Percentiles rank a stretch among this genome's conserved stretches.
Evolutionary conservation across 2,797 vertebrate genomes (phyloP).

Genomic region (Numenius phaeopus): DNA sequence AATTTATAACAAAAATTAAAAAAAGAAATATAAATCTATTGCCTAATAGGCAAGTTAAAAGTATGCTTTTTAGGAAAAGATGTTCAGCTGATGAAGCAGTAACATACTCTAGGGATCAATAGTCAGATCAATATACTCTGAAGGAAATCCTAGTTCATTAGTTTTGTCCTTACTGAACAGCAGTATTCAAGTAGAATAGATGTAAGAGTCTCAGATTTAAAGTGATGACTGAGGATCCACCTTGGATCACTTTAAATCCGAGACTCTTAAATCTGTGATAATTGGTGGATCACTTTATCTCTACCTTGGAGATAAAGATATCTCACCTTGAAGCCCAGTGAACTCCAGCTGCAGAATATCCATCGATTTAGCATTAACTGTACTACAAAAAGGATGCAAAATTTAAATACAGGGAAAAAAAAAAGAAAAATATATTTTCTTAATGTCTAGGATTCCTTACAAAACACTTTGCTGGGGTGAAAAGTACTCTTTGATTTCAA

Average conservation of each 20-base stretch:
- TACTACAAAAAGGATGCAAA: not conserved
- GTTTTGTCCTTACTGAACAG: not conserved
- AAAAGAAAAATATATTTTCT: not conserved
- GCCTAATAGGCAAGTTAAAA: not conserved
- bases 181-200: not conserved
- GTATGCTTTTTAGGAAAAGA: not conserved
- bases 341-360: not conserved
- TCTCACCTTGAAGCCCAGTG: not conserved
- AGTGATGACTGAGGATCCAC: not conserved
- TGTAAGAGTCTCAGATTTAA: not conserved
- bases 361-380: not conserved
- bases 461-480: not conserved
- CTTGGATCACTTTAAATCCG: not conserved
- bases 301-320: constrained; percentile 33
- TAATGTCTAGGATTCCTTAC: not conserved
- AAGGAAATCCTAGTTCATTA: not conserved
- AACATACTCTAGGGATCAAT: not conserved
- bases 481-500: not conserved
- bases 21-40: not conserved
- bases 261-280: constrained; percentile 29
- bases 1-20: not conserved
- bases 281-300: constrained; percentile 37
- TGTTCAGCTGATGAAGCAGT: not conserved
- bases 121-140: not conserved
- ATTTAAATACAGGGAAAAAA: not conserved